Conservation (phyloP, 2,113 vertebrate genomes). For the Chloropsis cyanopogon region DNA sequence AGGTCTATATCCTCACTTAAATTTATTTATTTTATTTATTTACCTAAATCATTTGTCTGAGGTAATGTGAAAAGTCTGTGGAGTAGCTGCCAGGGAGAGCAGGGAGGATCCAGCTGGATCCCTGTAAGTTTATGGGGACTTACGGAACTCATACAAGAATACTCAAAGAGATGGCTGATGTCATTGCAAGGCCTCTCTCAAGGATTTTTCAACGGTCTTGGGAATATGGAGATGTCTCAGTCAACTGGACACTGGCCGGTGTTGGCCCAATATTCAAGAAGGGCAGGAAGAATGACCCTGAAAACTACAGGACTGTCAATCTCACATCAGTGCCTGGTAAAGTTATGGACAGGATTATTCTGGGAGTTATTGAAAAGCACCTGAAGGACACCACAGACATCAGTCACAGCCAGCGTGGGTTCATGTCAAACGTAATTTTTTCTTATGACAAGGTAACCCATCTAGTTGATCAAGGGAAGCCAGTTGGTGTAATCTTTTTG, state of each 20-base stretch:
- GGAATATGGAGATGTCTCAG: not conserved
- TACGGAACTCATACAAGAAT: not conserved
- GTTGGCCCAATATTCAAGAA: not conserved
- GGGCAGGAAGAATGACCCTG: not conserved
- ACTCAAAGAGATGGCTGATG: not conserved
- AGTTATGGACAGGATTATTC: not conserved
- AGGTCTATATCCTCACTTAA: not conserved
- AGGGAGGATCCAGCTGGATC: not conserved
- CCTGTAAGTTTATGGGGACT: not conserved
- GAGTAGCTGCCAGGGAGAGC: not conserved
- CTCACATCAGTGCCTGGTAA: not conserved
- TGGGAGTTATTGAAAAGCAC: not conserved
- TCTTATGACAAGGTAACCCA: not conserved
- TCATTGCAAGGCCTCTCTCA: not conserved
- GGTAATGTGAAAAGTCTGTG: not conserved
- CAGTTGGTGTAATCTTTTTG: not conserved
- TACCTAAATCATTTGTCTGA: not conserved
- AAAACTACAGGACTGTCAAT: not conserved
- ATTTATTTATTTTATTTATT: not conserved
- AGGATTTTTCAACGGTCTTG: not conserved
- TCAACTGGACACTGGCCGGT: not conserved
- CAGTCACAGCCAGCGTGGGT: fast-evolving
- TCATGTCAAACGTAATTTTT: not conserved
- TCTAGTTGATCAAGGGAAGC: not conserved
- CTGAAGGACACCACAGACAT: not conserved